Conservation (phyloP, 2,797 vertebrate species). For the Heteromormyrus szaboi region DNA sequence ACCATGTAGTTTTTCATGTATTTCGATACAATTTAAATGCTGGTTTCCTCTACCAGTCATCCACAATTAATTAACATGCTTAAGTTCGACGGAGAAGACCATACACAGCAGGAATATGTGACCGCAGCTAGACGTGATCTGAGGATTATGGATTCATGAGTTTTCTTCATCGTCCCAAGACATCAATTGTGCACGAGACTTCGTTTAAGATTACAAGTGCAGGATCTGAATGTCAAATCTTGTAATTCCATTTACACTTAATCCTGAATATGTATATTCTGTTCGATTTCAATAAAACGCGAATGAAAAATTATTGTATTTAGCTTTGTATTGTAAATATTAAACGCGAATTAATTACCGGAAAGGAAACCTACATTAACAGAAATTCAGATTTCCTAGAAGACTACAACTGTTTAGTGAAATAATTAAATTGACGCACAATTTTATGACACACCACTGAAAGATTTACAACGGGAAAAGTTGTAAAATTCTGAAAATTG, state of each 20-base stretch:
- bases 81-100: not conserved
- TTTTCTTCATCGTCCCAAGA: not conserved
- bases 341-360: not conserved
- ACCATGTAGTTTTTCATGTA: not conserved
- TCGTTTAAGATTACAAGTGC: slow-evolving; percentile 9
- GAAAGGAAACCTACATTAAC: not conserved
- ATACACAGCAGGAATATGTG: not conserved
- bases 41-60: not conserved
- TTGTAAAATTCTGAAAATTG: not conserved
- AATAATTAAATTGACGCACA: not conserved
- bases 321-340: not conserved
- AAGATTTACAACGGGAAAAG: not conserved
- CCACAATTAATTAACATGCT: not conserved
- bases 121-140: not conserved
- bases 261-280: not conserved
- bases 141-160: slow-evolving; percentile 4
- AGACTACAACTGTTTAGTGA: not conserved
- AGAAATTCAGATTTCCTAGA: not conserved
- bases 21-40: not conserved
- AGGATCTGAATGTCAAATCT: not conserved
- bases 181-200: slow-evolving; percentile 8
- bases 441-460: not conserved
- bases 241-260: not conserved
- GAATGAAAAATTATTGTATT: not conserved
- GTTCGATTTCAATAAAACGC: not conserved